These are phyloP conservation scores for Pterostichus niger DNA, from an alignment of 2,888 invertebrate species.

Conservation along the genomic window DNA sequence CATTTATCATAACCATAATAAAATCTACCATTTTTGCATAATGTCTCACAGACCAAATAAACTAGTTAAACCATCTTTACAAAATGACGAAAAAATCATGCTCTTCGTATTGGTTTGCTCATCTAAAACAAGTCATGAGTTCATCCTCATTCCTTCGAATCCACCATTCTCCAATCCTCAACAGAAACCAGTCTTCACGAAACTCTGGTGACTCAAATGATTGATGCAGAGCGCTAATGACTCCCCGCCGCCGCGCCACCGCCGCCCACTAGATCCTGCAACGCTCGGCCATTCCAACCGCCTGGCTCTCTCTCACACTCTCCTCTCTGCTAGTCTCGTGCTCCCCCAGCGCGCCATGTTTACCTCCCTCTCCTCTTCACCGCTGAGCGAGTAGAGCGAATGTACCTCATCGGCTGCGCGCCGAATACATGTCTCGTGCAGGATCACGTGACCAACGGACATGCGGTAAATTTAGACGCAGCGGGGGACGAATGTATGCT, in stretches of 20 bases:
- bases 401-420: slow-evolving; percentile 2
- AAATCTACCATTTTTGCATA: no score
- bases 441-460: slow-evolving; percentile 46
- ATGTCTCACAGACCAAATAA: no score
- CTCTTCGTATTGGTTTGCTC: no score
- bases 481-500: slow-evolving; percentile 49
- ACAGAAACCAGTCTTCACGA: not conserved
- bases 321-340: no score
- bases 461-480: slow-evolving; percentile 52
- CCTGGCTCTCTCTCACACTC: slow-evolving; percentile 27
- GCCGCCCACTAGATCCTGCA: slow-evolving; percentile 12
- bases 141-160: not conserved
- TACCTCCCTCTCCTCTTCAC: slow-evolving; percentile 18
- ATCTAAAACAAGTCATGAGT: no score
- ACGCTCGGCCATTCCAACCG: slow-evolving; percentile 52
- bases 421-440: slow-evolving; percentile 23
- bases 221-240: slow-evolving; percentile 62
- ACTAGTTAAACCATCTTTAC: no score
- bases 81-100: no score
- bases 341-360: slow-evolving; percentile 50
- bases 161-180: slow-evolving; percentile 4
- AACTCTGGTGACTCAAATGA: slow-evolving; percentile 63
- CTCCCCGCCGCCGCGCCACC: not conserved
- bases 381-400: not conserved
- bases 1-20: no score